These are phyloP conservation scores for Zosterops pallidus DNA, from an alignment of 2,113 vertebrate genomes.

Conservation along the genomic window DNA sequence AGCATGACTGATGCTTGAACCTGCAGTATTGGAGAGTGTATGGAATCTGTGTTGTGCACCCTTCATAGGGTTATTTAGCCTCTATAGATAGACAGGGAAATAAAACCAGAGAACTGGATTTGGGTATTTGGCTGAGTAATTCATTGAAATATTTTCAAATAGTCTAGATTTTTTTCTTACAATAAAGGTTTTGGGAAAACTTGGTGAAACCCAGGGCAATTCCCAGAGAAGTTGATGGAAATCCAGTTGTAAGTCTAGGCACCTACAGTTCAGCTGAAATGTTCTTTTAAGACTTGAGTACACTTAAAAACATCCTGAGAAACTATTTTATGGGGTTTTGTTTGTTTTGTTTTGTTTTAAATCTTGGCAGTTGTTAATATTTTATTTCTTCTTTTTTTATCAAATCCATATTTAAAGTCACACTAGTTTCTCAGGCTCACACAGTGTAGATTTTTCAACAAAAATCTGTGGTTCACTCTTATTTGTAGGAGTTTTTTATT, in stretches of 20 bases:
- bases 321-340: neutral
- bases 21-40: neutral
- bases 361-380: neutral
- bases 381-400: neutral
- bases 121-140: neutral
- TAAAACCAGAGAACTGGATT: neutral
- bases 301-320: neutral
- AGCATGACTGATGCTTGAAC: neutral
- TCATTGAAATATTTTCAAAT: slow-evolving; percentile 24
- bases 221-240: neutral
- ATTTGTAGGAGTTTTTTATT: neutral
- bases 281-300: neutral
- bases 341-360: neutral
- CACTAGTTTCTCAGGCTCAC: neutral
- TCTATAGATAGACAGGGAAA: neutral
- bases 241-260: neutral
- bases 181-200: slow-evolving; percentile 26
- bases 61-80: neutral
- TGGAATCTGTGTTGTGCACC: neutral
- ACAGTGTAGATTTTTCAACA: neutral
- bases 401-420: neutral
- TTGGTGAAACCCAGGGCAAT: neutral
- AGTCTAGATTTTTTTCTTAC: neutral
- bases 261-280: neutral
- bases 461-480: neutral